These are phyloP conservation scores for Porites divaricata DNA, from an alignment of 92 coral and sea anemone species.

Conservation along the genomic window DNA sequence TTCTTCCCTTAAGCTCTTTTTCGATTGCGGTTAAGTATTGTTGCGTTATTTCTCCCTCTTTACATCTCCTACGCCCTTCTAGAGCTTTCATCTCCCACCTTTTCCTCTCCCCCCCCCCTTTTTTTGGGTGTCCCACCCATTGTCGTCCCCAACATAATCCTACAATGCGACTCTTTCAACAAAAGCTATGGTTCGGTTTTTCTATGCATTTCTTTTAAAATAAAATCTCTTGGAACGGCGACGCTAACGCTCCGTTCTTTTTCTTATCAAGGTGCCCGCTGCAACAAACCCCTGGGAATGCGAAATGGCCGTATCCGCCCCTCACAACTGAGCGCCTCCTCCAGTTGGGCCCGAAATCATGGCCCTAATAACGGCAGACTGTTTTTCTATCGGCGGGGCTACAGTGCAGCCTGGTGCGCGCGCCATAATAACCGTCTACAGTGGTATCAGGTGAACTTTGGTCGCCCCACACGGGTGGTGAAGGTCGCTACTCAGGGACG, in stretches of 20 bases:
- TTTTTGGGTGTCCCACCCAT: no score
- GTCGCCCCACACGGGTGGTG: slow-evolving; percentile 58
- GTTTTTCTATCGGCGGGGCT: slow-evolving; percentile 25
- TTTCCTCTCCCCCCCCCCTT: no score
- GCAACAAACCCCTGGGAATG: slow-evolving; percentile 67
- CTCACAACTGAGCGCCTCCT: slow-evolving; percentile 64
- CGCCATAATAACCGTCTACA: slow-evolving; percentile 72
- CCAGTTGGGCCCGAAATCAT: slow-evolving; percentile 66
- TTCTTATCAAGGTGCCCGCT: slow-evolving; percentile 56
- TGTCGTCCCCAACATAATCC: no score
- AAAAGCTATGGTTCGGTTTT: no score
- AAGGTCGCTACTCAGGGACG: slow-evolving; percentile 73
- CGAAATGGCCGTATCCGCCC: slow-evolving; percentile 61
- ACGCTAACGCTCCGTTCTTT: background rate
- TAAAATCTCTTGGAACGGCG: no score
- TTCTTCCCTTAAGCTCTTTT: no score
- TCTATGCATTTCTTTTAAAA: no score
- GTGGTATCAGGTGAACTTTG: slow-evolving; percentile 79
- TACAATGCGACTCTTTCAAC: no score
- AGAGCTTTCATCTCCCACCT: no score
- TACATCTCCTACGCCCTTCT: no score
- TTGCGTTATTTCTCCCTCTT: no score
- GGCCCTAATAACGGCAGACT: slow-evolving; percentile 64
- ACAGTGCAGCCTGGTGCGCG: slow-evolving; percentile 77
- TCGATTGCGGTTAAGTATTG: no score